Evolutionary conservation across 2,888 invertebrate genomes (phyloP), one percentile per base, ranked within the genome.

Genomic region (Aethes cnicana): DNA sequence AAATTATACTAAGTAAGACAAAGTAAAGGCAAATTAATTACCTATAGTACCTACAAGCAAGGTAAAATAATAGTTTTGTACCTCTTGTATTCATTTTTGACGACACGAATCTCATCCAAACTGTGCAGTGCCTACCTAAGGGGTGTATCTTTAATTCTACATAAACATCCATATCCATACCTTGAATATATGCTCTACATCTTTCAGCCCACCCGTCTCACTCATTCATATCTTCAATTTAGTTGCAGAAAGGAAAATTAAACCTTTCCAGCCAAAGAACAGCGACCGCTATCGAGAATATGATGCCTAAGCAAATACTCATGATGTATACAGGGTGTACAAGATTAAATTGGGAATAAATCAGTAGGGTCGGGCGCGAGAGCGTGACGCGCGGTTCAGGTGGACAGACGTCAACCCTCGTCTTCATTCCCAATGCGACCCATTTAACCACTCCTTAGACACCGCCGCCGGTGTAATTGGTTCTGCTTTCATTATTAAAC

Each of bases 371-470:
- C 50, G 36, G 47, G 55, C 55, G 58, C 55, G 54, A 56, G 49
- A 55, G 58, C 63, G 62, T 66, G 69, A 74, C 74, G 69, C 66
- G 68, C 59, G 63, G 57, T 59, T 54, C 64, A 54, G 69, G 74
- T 66, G 69, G 79, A 74, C 77, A 74, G 61, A 59, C 72, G 80
- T 74, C 79, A 68, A 79, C 78, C 80, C 80, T 77, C 70, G 67
- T 81, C 77, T 63, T 55, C 57, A 52, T 63, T 57, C 62, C 61
- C 47, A 47, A 48, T 48, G 43, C 43, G 56, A 60, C 59, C 59
- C 56, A 53, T 58, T 58, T 60, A 57, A 55, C 60, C 62, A 52
- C 56, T 54, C 56, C 59, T 55, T 46, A 56, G 57, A 54, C 48
- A 41, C 52, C 21, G 39, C 36, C 28, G n/a, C 35, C 42, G 32